Evolutionary conservation across 1,140 invertebrate genomes (phyloP).

Genomic region (Oryctes rhinoceros): DNA sequence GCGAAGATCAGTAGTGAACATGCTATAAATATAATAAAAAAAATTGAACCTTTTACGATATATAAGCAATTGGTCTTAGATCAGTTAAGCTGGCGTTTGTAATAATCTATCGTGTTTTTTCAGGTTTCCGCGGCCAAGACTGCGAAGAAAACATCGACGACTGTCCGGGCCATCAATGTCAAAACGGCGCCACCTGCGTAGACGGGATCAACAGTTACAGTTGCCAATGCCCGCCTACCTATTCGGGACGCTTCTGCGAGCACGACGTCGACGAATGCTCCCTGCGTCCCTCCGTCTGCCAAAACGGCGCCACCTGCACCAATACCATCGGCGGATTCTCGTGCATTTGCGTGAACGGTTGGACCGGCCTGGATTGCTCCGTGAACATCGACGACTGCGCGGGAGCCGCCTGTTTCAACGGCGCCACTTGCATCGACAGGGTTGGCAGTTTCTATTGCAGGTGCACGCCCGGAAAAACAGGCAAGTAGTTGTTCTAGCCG

Average conservation of each 20-base stretch:
- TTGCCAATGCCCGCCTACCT: slow-evolving; percentile 87
- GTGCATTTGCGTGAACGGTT: slow-evolving; percentile 97
- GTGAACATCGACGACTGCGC: slow-evolving; percentile 95
- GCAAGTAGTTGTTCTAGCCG: slow-evolving; percentile 62
- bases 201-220: slow-evolving; percentile 88
- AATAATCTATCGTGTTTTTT: too few relatives aligned
- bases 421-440: slow-evolving; percentile 94
- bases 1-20: too few relatives aligned
- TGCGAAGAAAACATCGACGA: slow-evolving; percentile 93
- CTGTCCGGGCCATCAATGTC: slow-evolving; percentile 87
- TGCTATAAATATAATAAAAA: too few relatives aligned
- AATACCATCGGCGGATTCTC: slow-evolving; percentile 90
- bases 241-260: slow-evolving; percentile 85
- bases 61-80: too few relatives aligned
- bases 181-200: slow-evolving; percentile 89
- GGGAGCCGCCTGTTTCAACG: slow-evolving; percentile 93
- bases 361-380: slow-evolving; percentile 90
- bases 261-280: slow-evolving; percentile 84
- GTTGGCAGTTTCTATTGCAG: slow-evolving; percentile 95
- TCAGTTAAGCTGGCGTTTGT: too few relatives aligned
- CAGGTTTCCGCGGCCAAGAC: slow-evolving; percentile 85
- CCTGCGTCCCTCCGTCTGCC: slow-evolving; percentile 82
- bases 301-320: slow-evolving; percentile 94
- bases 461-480: slow-evolving; percentile 94
- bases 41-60: too few relatives aligned